phyloP scores from a whole-genome alignment of 2,797 vertebrate genomes.

The Aeoliscus strigatus region DNA sequence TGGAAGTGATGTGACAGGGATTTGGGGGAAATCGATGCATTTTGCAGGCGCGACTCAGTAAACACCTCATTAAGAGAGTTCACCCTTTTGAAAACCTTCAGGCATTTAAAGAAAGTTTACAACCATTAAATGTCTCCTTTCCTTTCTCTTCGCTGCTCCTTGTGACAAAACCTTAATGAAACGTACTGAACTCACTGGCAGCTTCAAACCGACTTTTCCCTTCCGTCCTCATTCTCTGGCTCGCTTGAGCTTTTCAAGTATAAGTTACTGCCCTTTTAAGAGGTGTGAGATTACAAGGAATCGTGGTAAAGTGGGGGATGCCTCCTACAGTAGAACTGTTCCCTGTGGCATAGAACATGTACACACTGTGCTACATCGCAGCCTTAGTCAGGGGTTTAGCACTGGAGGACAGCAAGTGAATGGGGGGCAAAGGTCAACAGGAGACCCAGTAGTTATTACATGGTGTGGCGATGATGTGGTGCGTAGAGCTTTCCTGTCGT shows the following conservation, averaged over 20 bases:
- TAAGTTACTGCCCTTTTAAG: slow-evolving; percentile 29
- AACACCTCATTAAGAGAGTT: slow-evolving; percentile 55
- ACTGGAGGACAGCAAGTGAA: slow-evolving; percentile 32
- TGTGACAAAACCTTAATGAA: not conserved
- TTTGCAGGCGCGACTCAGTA: slow-evolving; percentile 49
- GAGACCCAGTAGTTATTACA: slow-evolving; percentile 22
- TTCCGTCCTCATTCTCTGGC: not conserved
- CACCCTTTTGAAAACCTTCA: slow-evolving; percentile 47
- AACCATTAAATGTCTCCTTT: slow-evolving; percentile 18
- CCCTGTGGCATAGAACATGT: slow-evolving; percentile 40
- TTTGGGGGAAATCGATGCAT: slow-evolving; percentile 42
- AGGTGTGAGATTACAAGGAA: slow-evolving; percentile 47
- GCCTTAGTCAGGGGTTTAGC: slow-evolving; percentile 41
- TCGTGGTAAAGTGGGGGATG: slow-evolving; percentile 19
- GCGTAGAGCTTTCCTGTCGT: slow-evolving; percentile 1
- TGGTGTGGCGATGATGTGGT: slow-evolving; percentile 13
- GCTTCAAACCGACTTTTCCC: slow-evolving; percentile 12
- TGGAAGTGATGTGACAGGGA: slow-evolving; percentile 36
- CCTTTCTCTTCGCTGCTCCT: slow-evolving; percentile 17
- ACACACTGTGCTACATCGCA: slow-evolving; percentile 35
- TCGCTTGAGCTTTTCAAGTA: slow-evolving; percentile 14
- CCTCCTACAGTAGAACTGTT: slow-evolving; percentile 15
- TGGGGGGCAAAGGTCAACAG: slow-evolving; percentile 34
- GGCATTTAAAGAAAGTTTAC: slow-evolving; percentile 21
- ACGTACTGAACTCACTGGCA: slow-evolving; percentile 14